Base-by-base conservation (phyloP, 2,888 invertebrate species). In the Drosophila tripunctata region DNA sequence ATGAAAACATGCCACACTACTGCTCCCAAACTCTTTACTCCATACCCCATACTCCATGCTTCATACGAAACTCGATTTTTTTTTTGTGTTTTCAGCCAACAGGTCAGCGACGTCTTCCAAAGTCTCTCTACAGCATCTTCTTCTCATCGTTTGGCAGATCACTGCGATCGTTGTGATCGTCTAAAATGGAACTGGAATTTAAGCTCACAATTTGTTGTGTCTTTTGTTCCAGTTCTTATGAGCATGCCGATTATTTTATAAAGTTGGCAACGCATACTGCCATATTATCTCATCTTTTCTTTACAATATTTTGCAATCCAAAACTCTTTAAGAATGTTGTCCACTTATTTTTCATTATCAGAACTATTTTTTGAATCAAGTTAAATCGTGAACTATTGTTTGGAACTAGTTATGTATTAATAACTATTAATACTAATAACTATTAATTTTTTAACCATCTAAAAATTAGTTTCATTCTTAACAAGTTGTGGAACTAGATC, bases 121-220 rank as follows among this genome's bases (percentile, higher is more conserved):
- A 40, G 24, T 8, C 14, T 10, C 14, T 22, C 40, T 10, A 4
- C 8, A 40, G 24, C 8, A 10, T 10, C 14, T 43, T 43, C 15
- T 43, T 27, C 43, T 43, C n/a, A 24, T 15, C 17, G 15, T 27
- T 43, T 27, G 27, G 14, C 14, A 10, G 43, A 43, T 47, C 30
- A 21, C 35, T 22, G 44, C 6, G 43, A 58, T 21, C 67, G 40
- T 52, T 30, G 27, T 64, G 75, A 65, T 70, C 66, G 65, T 75
- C 72, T 73, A 75, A 65, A 67, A 66, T 69, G 67, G 67, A 79
- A 83, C 83, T 82, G 78, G 85, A 81, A 79, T 67, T 70, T 67
- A 83, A 79, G 77, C 63, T 51, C 67, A 73, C 55, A 55, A 78
- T 63, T 76, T 66, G 48, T 50, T 27, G 33, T 35, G 35, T 35